Evolutionary conservation across 2,797 vertebrate genomes (phyloP).

Genomic region (Myotis findleyi): DNA sequence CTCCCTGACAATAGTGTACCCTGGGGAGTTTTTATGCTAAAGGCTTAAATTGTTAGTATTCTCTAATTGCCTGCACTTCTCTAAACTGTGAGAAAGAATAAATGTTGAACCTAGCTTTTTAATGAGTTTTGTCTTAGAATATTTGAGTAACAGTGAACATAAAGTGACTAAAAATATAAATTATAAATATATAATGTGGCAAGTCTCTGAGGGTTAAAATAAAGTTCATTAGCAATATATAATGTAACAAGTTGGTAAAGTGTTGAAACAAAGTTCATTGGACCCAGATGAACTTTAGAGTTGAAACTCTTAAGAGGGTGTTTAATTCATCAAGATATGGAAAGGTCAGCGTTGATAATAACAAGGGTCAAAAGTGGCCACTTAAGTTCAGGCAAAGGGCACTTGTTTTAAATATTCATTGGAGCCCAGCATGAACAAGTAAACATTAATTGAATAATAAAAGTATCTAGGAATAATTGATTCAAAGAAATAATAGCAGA

Average conservation of each 20-base stretch:
- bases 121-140: not conserved
- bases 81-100: not conserved
- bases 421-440: not conserved
- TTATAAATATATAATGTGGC: not conserved
- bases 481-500: not conserved
- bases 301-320: not conserved
- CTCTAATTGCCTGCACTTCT: not conserved
- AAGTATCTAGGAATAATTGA: not conserved
- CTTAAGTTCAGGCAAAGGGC: not conserved
- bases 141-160: not conserved
- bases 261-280: not conserved
- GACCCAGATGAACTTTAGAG: not conserved
- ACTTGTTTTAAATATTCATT: not conserved
- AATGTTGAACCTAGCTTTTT: not conserved
- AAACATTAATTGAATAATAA: conserved; percentile 9
- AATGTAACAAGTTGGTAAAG: not conserved
- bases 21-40: not conserved
- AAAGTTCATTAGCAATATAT: not conserved
- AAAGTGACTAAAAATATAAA: not conserved
- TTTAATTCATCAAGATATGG: not conserved
- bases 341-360: not conserved
- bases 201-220: not conserved
- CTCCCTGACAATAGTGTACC: no score
- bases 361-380: not conserved
- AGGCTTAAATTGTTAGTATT: not conserved